Evolutionary conservation across 2,797 vertebrate genomes (phyloP).

Genomic region (Synaphobranchus kaupii): DNA sequence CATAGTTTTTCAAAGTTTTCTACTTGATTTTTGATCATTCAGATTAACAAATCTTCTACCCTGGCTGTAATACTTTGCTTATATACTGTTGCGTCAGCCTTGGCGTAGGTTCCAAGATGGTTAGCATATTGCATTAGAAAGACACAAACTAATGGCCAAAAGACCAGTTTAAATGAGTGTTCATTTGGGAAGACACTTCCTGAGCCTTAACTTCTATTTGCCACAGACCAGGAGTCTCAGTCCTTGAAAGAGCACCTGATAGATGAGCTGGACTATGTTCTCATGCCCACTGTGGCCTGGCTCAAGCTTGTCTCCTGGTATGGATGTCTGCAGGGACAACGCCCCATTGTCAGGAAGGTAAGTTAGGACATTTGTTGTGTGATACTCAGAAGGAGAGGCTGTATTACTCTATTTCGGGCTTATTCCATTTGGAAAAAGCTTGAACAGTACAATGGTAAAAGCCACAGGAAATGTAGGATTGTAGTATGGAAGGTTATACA

Average conservation of each 20-base stretch:
- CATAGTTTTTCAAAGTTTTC: not conserved
- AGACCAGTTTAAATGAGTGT: not conserved
- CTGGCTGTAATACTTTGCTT: not conserved
- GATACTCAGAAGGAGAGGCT: not conserved
- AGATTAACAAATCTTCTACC: not conserved
- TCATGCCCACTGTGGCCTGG: conserved; percentile 93
- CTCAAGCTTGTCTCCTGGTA: conserved; percentile 91
- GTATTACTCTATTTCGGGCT: not conserved
- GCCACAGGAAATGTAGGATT: not conserved
- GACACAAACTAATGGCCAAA: not conserved
- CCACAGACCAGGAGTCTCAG: conserved; percentile 85
- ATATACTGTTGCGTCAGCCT: not conserved
- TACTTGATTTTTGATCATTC: not conserved
- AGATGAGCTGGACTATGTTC: conserved; percentile 92
- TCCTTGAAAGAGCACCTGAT: conserved; percentile 92
- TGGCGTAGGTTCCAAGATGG: not conserved
- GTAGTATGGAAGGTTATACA: not conserved
- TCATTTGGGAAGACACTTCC: not conserved
- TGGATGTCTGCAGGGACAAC: conserved; percentile 85
- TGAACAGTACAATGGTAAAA: not conserved
- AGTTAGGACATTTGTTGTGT: conserved; percentile 28
- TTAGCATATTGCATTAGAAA: not conserved
- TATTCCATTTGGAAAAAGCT: not conserved
- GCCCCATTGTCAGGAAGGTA: conserved; percentile 92
- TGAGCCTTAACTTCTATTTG: conserved; percentile 16